phyloP scores from a whole-genome alignment of 2,113 vertebrate genomes.

The Kryptolebias marmoratus region DNA sequence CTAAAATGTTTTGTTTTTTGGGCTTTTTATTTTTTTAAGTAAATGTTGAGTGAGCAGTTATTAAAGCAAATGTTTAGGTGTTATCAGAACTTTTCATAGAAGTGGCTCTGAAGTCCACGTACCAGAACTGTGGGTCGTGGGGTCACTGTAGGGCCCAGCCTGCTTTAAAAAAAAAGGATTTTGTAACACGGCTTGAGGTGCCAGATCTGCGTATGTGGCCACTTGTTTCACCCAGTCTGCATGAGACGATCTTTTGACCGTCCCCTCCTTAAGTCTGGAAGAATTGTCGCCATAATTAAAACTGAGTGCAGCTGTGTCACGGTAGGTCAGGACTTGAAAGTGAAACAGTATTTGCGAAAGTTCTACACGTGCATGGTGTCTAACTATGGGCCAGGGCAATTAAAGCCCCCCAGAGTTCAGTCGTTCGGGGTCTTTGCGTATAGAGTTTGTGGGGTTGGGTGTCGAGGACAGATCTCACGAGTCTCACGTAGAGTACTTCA shows the following conservation, averaged over 20 bases:
- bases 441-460: conserved; percentile 42
- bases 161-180: conserved; percentile 30
- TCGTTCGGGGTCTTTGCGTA: conserved; percentile 60
- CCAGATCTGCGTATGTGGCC: conserved; percentile 54
- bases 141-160: conserved; percentile 64
- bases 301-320: no score
- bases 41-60: neutral
- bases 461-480: conserved; percentile 18
- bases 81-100: conserved; percentile 1
- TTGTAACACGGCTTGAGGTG: conserved; percentile 30
- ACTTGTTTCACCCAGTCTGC: conserved; percentile 50
- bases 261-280: neutral
- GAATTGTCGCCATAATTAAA: neutral
- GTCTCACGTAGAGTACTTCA: conserved; percentile 11
- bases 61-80: neutral
- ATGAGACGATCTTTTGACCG: conserved; percentile 14
- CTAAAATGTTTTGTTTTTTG: neutral
- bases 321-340: no score
- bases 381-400: conserved; percentile 24
- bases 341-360: no score
- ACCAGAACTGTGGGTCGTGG: conserved; percentile 52
- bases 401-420: conserved; percentile 41
- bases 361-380: no score
- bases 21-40: neutral
- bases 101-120: conserved; percentile 23